A percentile compares a stretch with the other conserved stretches of the same genome.
Evolutionary conservation across 1,140 invertebrate genomes (phyloP).

Genomic region (Drosophila santomea): DNA sequence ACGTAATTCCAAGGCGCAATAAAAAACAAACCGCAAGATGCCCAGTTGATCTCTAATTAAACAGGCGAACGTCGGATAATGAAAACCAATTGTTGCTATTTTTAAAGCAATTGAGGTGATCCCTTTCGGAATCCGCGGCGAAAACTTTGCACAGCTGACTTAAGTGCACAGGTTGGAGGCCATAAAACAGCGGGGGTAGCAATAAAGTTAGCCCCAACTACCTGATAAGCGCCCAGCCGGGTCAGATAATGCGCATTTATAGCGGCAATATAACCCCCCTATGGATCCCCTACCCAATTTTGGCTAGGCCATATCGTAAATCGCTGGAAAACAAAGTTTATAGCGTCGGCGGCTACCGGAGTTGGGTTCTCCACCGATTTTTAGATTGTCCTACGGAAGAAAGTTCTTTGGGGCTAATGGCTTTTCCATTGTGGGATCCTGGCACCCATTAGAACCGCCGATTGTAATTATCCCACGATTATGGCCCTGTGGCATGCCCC

Average conservation of each 20-base stretch:
- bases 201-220: conserved; percentile 51
- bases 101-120: conserved; percentile 67
- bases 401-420: conserved; percentile 23
- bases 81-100: conserved; percentile 73
- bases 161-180: conserved; percentile 53
- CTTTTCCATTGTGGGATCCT: conserved; percentile 23
- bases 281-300: conserved; percentile 1
- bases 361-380: conserved; percentile 8
- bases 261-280: conserved; percentile 27
- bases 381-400: conserved; percentile 11
- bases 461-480: conserved; percentile 19
- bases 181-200: conserved; percentile 33
- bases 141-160: conserved; percentile 57
- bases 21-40: conserved; percentile 35
- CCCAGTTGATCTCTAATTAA: conserved; percentile 53
- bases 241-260: conserved; percentile 63
- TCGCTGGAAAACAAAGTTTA: conserved; percentile 35
- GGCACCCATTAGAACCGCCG: conserved; percentile 41
- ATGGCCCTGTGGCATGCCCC: conserved; percentile 22
- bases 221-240: conserved; percentile 48
- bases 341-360: conserved; percentile 27
- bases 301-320: conserved; percentile 50
- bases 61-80: conserved; percentile 50
- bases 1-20: conserved; percentile 67
- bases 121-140: conserved; percentile 5